phyloP scores from a whole-genome alignment of 2,888 invertebrate genomes.

The Molanna angustata region DNA sequence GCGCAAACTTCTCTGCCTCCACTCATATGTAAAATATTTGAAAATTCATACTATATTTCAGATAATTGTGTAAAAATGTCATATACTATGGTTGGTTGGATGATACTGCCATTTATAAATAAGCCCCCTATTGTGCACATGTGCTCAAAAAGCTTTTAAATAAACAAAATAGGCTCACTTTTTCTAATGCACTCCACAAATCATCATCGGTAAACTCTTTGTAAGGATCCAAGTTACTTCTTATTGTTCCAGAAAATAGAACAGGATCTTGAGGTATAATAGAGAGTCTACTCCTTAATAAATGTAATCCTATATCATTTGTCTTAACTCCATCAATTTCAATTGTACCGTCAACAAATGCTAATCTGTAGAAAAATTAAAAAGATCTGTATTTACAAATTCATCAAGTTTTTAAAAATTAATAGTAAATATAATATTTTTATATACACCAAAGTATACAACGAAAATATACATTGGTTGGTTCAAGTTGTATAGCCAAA shows the following conservation, averaged over 20 bases:
- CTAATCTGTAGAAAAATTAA: conserved; percentile 49
- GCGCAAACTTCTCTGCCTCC: no score
- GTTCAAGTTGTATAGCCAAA: no score
- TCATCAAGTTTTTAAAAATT: not conserved
- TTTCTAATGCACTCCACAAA: conserved; percentile 74
- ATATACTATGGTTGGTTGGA: no score
- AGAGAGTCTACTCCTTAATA: conserved; percentile 59
- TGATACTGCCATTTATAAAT: no score
- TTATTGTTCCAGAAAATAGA: conserved; percentile 78
- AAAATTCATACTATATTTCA: not conserved
- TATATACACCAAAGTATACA: not conserved
- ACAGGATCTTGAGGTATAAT: conserved; percentile 77
- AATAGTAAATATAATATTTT: not conserved
- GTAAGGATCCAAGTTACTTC: conserved; percentile 79
- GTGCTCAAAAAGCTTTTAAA: no score
- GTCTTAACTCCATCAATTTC: conserved; percentile 67
- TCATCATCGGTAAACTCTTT: conserved; percentile 68
- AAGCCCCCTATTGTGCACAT: no score
- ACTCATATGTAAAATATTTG: not conserved
- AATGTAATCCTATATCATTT: conserved; percentile 56
- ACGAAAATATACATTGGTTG: no score
- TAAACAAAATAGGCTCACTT: conserved; percentile 53
- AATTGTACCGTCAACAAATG: conserved; percentile 63
- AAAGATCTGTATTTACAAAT: not conserved
- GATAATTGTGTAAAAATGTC: no score